Evolutionary conservation across 2,797 vertebrate species (phyloP).

Genomic region (Poecile montanus): DNA sequence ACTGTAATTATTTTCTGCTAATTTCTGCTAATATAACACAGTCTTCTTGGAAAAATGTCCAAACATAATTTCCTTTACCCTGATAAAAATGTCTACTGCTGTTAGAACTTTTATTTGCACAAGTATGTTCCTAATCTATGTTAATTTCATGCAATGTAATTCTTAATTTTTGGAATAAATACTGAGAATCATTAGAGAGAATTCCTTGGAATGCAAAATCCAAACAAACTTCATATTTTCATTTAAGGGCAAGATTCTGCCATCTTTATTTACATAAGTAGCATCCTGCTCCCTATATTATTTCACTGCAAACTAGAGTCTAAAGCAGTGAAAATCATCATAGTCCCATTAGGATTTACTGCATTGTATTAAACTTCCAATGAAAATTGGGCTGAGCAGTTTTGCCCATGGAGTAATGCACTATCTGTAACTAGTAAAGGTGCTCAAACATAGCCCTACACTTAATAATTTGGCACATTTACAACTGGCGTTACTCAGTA

Average conservation of each 20-base stretch:
- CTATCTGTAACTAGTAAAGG: constrained; percentile 31
- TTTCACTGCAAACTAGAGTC: constrained; percentile 13
- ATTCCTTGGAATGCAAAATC: constrained; percentile 57
- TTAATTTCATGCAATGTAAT: constrained; percentile 73
- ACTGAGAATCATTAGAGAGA: constrained; percentile 55
- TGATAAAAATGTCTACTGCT: constrained; percentile 50
- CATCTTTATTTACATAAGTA: constrained; percentile 53
- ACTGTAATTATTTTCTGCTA: constrained; percentile 4
- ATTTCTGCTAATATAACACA: constrained; percentile 32
- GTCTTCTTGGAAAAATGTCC: constrained; percentile 20
- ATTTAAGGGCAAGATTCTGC: constrained; percentile 42
- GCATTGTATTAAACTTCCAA: not conserved
- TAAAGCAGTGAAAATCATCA: constrained; percentile 36
- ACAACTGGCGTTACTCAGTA: constrained; percentile 53
- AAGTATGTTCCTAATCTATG: constrained; percentile 69
- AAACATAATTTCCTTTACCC: constrained; percentile 20
- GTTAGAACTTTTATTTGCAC: constrained; percentile 59
- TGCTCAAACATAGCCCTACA: constrained; percentile 51
- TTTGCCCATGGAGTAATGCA: constrained; percentile 29
- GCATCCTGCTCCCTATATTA: not conserved
- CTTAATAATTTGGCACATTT: constrained; percentile 64
- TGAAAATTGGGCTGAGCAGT: constrained; percentile 27
- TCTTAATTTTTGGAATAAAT: constrained; percentile 60
- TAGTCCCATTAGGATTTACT: constrained; percentile 19
- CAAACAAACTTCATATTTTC: not conserved